Evolutionary conservation across 1,140 invertebrate species (phyloP), one percentile per base, ranked within the genome.

Genomic region (Rhizoglyphus robini): DNA sequence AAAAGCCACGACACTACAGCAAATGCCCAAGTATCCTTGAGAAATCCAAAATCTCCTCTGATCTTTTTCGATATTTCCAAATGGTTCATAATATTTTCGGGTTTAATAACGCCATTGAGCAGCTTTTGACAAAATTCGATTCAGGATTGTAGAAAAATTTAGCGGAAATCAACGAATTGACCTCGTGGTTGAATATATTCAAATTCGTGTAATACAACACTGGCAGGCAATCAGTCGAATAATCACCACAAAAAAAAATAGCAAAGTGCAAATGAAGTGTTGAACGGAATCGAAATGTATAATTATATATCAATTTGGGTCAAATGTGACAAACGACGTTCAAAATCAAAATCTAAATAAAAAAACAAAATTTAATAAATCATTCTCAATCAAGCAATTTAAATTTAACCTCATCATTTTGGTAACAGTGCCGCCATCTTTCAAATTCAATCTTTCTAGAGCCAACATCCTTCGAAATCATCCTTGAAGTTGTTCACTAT

Each of bases 281-380:
- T 85, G 81, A 68, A 96, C 80, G 69, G 84, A 80, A 59, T 82
- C 77, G 67, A 96, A 78, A 75, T 93, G 89, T n/a, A n/a, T n/a
- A 76, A 96, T 90, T 73, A 97, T 94, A 78, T 96, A 96, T 76
- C 93, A 96, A 78, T 97, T 97, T 23, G 93, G 96, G 75, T 97
- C 94, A 1, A 91, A 88, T 64, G 96, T 83, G 57, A 96, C 77
- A 74, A 85, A 81, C 64, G 69, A 57, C 64, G 83, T 81, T 25
- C 32, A 34, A 46, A 47, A 31, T n/a, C n/a, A n/a, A n/a, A n/a
- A n/a, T n/a, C n/a, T n/a, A n/a, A n/a, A n/a, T n/a, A 41, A 41
- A 11, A 11, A 41, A 11, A 8, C 36, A 41, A 8, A 41, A 41
- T 8, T 41, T 8, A 41, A 41, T 41, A 18, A 41, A 41, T 41